These are phyloP conservation scores for Sturmia bella DNA, from an alignment of 2,888 invertebrate genomes.

Conservation along the genomic window DNA sequence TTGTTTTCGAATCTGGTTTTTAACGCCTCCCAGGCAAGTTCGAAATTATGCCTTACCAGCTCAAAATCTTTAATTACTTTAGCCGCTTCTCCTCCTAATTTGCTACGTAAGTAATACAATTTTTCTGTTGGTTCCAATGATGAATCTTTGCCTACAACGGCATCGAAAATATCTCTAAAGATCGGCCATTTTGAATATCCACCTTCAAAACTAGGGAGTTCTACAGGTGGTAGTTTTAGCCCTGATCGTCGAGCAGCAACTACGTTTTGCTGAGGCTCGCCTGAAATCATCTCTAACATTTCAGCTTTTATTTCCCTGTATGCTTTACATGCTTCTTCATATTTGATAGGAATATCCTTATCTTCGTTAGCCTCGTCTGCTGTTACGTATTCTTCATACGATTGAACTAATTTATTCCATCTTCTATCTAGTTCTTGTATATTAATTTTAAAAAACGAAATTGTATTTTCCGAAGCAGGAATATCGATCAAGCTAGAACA, in stretches of 20 bases:
- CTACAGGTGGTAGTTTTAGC: background rate
- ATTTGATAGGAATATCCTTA: too few species aligned
- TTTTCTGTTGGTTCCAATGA: conserved; percentile 3
- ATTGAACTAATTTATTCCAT: too few species aligned
- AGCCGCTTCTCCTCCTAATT: conserved; percentile 9
- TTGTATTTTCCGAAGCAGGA: too few species aligned
- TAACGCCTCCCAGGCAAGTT: conserved; percentile 19
- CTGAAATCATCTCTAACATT: too few species aligned
- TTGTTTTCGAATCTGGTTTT: conserved; percentile 26
- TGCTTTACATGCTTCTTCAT: too few species aligned
- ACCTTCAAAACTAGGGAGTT: background rate
- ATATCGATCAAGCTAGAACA: too few species aligned
- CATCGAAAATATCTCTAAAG: conserved; percentile 1
- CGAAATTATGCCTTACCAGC: conserved; percentile 20
- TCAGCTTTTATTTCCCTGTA: too few species aligned
- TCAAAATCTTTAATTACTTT: conserved; percentile 22
- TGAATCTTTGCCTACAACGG: conserved; percentile 22
- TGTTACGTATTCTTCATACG: too few species aligned
- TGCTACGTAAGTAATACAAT: conserved; percentile 24
- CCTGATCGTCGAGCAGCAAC: background rate
- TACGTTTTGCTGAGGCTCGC: too few species aligned
- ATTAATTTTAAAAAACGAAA: too few species aligned
- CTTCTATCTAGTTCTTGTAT: too few species aligned
- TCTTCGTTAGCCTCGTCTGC: too few species aligned
- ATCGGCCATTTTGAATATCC: conserved; percentile 1